phyloP scores from a whole-genome alignment of 2,113 vertebrate species.

The Gavialis gangeticus region DNA sequence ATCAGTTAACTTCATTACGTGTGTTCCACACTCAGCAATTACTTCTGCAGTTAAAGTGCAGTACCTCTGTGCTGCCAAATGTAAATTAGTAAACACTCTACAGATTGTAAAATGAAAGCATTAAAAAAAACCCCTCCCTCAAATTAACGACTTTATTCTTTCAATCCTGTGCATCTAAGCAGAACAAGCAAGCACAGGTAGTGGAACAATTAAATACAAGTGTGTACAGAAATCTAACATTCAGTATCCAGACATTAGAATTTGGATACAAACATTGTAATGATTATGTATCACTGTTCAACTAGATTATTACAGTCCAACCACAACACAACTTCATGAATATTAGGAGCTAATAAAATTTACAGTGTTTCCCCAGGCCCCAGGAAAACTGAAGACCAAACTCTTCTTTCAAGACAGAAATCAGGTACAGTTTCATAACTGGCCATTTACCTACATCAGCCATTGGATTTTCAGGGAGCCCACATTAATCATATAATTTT shows the following conservation, averaged over 20 bases:
- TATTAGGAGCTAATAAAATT: no score
- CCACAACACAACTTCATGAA: background rate
- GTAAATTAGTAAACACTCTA: background rate
- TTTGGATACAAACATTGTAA: background rate
- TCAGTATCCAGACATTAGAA: background rate
- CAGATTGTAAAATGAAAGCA: background rate
- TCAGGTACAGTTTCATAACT: no score
- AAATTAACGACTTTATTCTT: constrained; percentile 10
- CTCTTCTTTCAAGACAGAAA: no score
- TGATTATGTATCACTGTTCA: background rate
- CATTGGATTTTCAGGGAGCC: no score
- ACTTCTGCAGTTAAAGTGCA: background rate
- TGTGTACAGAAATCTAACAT: background rate
- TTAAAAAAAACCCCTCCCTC: background rate
- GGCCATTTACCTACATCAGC: no score
- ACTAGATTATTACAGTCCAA: background rate
- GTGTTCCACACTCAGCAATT: rapidly evolving
- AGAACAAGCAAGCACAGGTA: background rate
- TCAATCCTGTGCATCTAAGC: background rate
- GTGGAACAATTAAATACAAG: background rate
- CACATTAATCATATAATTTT: no score
- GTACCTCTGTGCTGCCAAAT: background rate
- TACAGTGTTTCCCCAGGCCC: no score
- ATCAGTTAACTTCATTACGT: rapidly evolving
- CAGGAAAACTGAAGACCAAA: no score